Evolutionary conservation across 2,888 invertebrate species (phyloP).

Genomic region (Anarsia innoxiella): DNA sequence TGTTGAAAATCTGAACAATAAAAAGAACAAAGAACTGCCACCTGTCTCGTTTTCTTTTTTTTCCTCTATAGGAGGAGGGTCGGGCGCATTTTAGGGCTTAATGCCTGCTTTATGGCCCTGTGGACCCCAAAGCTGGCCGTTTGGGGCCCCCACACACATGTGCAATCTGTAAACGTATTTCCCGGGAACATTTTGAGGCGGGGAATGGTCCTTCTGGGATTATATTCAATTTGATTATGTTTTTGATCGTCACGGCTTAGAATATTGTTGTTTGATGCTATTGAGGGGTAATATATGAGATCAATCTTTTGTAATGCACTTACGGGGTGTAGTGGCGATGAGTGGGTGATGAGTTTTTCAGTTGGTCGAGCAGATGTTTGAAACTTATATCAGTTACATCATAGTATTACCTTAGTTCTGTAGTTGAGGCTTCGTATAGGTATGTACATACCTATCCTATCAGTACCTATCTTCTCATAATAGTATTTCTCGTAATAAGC

Average conservation of each 20-base stretch:
- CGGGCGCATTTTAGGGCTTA: no score
- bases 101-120: slow-evolving; percentile 57
- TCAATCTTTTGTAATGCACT: slow-evolving; percentile 7
- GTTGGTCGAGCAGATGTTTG: no score
- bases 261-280: slow-evolving; percentile 5
- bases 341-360: no score
- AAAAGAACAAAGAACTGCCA: not conserved
- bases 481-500: no score
- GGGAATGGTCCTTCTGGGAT: slow-evolving; percentile 12
- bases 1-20: no score
- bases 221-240: slow-evolving; percentile 20
- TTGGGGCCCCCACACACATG: slow-evolving; percentile 48
- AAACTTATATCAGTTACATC: no score
- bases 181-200: slow-evolving; percentile 17
- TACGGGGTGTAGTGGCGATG: not conserved
- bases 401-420: no score
- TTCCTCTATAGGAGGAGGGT: not conserved
- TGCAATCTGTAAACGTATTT: slow-evolving; percentile 50
- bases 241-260: slow-evolving; percentile 8
- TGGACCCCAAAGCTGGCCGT: slow-evolving; percentile 39
- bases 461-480: no score
- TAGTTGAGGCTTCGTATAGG: no score
- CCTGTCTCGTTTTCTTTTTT: not conserved
- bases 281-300: slow-evolving; percentile 1
- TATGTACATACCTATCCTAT: no score